These are phyloP conservation scores for Leptothorax acervorum DNA, from an alignment of 2,888 invertebrate genomes.

Conservation along the genomic window DNA sequence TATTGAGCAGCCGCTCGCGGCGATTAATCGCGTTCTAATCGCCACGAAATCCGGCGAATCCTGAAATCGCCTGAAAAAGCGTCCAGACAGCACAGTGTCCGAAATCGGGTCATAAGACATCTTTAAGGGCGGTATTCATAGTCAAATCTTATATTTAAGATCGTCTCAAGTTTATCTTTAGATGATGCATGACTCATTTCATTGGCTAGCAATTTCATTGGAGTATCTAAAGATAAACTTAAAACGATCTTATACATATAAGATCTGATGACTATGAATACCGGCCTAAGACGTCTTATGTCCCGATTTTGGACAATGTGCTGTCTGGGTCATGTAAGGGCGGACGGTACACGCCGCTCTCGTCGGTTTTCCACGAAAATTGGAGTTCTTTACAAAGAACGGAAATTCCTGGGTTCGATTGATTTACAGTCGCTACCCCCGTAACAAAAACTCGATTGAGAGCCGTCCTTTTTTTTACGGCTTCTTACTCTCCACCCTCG, in stretches of 20 bases:
- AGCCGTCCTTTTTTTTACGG: background rate
- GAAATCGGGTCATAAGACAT: too few relatives aligned
- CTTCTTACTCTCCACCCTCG: background rate
- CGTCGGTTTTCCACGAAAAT: conserved; percentile 60
- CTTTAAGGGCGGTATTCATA: too few relatives aligned
- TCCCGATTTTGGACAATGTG: too few relatives aligned
- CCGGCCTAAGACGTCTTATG: too few relatives aligned
- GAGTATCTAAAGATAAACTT: too few relatives aligned
- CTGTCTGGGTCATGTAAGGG: background rate
- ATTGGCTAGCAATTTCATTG: too few relatives aligned
- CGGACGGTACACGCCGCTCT: conserved; percentile 44
- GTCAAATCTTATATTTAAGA: too few relatives aligned
- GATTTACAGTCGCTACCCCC: background rate
- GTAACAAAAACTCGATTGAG: background rate
- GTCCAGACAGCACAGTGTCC: background rate
- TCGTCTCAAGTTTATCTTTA: too few relatives aligned
- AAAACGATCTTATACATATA: too few relatives aligned
- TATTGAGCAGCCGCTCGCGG: background rate
- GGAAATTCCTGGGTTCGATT: background rate
- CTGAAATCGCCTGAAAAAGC: conserved; percentile 22
- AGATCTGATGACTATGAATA: too few relatives aligned
- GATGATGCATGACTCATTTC: too few relatives aligned
- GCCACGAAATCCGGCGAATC: conserved; percentile 37
- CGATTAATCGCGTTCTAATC: conserved; percentile 57
- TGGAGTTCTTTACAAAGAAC: background rate